Evolutionary conservation across 2,797 vertebrate genomes (phyloP).

Genomic region (Clamator glandarius): DNA sequence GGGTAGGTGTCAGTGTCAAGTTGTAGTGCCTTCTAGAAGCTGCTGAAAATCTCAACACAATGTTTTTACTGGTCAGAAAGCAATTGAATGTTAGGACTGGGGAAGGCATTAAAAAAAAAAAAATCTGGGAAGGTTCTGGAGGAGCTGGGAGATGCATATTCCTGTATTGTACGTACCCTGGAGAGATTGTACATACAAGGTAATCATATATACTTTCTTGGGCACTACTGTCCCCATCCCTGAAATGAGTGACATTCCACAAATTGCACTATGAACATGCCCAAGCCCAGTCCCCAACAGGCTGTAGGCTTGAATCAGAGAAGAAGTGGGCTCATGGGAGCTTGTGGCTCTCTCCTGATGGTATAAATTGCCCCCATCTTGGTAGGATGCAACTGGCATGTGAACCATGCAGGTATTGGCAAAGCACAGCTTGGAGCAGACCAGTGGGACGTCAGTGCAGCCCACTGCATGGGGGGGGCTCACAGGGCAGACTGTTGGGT

Average conservation of each 20-base stretch:
- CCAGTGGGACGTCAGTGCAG: background rate
- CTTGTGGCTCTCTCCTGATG: background rate
- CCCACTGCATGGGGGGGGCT: background rate
- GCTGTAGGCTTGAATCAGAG: background rate
- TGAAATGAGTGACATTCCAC: background rate
- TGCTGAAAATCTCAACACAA: background rate
- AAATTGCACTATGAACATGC: background rate
- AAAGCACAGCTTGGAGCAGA: background rate
- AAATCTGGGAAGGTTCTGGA: background rate
- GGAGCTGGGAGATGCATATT: background rate
- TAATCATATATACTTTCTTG: background rate
- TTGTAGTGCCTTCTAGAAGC: background rate
- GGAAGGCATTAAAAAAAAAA: background rate
- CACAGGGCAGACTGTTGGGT: background rate
- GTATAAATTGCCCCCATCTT: background rate
- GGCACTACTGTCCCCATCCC: background rate
- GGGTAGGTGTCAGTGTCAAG: background rate
- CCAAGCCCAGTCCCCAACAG: rapidly evolving
- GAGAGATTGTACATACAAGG: background rate
- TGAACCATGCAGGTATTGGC: background rate
- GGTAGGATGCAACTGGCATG: rapidly evolving
- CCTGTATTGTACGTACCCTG: rapidly evolving
- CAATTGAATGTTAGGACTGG: background rate
- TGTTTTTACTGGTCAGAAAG: background rate
- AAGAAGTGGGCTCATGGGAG: background rate